A percentile compares a stretch with the other conserved stretches of the same genome.
Conservation (phyloP, 2,113 vertebrate species). For the Jaculus jaculus region DNA sequence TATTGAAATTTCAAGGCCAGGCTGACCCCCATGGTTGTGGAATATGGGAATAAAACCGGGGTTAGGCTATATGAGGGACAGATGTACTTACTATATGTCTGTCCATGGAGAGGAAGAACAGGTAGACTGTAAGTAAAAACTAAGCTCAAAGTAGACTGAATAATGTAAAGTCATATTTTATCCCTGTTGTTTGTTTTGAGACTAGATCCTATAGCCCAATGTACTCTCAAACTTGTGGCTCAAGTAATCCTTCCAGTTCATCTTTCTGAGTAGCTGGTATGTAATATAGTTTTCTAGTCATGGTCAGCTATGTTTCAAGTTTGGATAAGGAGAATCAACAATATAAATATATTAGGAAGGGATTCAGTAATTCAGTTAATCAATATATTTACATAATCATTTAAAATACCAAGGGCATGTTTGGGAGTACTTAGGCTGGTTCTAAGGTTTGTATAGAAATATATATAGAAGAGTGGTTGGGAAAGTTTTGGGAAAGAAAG, state of each 20-base stretch:
- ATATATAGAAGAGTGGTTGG: neutral
- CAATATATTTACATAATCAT: slow-evolving; percentile 13
- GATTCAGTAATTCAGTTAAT: neutral
- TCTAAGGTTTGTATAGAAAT: slow-evolving; percentile 20
- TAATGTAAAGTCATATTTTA: neutral
- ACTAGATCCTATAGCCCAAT: neutral
- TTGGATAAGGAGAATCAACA: neutral
- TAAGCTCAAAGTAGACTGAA: neutral
- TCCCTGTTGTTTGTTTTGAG: neutral
- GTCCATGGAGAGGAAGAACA: neutral
- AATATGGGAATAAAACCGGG: neutral
- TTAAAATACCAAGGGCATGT: neutral
- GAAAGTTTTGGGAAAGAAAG: slow-evolving; percentile 20
- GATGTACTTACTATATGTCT: neutral
- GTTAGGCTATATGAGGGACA: neutral
- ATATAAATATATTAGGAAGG: neutral
- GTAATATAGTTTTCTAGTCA: neutral
- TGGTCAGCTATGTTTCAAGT: neutral
- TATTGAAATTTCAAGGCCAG: neutral
- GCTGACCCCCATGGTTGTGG: neutral
- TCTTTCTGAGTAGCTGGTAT: neutral
- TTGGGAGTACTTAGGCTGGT: neutral
- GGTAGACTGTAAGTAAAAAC: neutral
- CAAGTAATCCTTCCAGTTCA: neutral
- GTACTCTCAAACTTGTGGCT: neutral